Evolutionary conservation across 2,888 invertebrate species (phyloP).

Genomic region (Hedya salicella): DNA sequence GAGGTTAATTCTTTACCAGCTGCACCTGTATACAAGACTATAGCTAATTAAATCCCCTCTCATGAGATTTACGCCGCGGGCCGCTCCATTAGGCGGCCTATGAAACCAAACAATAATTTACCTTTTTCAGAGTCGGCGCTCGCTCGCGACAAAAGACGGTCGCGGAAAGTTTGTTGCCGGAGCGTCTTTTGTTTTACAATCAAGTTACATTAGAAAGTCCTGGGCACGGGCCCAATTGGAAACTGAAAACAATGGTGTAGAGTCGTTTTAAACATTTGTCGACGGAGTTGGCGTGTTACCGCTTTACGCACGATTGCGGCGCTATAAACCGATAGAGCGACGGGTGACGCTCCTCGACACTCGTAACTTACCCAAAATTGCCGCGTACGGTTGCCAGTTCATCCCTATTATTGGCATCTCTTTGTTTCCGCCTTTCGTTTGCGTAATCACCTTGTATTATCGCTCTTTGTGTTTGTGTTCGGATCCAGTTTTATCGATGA

Average conservation of each 20-base stretch:
- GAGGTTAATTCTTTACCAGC: constrained; percentile 68
- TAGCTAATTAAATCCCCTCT: constrained; percentile 78
- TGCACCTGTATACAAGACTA: constrained; percentile 67
- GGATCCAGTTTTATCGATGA: constrained; percentile 47
- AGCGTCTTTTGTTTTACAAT: constrained; percentile 72
- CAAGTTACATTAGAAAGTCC: constrained; percentile 68
- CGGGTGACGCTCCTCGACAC: constrained; percentile 46
- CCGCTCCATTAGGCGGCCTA: constrained; percentile 42
- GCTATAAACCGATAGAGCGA: constrained; percentile 62
- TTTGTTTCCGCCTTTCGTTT: constrained; percentile 54
- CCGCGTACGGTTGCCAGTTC: constrained; percentile 52
- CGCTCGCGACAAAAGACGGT: constrained; percentile 70
- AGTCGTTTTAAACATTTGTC: constrained; percentile 69
- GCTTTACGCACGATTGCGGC: constrained; percentile 71
- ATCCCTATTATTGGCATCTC: constrained; percentile 50
- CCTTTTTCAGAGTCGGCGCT: constrained; percentile 33
- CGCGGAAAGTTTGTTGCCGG: constrained; percentile 65
- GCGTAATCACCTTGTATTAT: constrained; percentile 47
- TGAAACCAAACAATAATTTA: constrained; percentile 46
- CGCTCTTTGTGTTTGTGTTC: constrained; percentile 48
- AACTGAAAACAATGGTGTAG: constrained; percentile 62
- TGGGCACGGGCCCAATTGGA: constrained; percentile 58
- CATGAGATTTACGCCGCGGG: constrained; percentile 63
- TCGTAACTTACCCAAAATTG: constrained; percentile 61
- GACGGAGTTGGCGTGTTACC: constrained; percentile 60